A percentile compares a stretch with the other conserved stretches of the same genome.
Evolutionary conservation across 2,797 vertebrate species (phyloP).

Genomic region (Echeneis naucrates): DNA sequence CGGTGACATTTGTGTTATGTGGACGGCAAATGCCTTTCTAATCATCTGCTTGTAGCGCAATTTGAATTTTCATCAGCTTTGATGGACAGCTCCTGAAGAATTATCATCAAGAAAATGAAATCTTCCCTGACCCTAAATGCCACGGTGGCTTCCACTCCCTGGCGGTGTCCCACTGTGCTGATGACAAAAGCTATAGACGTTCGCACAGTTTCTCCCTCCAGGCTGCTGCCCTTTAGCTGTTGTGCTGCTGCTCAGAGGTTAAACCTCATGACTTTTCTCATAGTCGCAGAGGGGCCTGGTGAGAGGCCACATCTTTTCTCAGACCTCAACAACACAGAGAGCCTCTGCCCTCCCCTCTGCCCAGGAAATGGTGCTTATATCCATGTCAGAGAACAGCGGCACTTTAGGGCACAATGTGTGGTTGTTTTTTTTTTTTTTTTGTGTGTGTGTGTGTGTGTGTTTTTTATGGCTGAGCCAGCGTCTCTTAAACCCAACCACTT

Average conservation of each 20-base stretch:
- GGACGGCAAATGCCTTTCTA: conserved; percentile 79
- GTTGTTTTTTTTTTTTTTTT: conserved; percentile 46
- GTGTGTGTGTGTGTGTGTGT: too few relatives aligned
- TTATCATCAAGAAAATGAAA: conserved; percentile 77
- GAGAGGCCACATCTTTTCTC: conserved; percentile 64
- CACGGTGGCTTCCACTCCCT: conserved; percentile 51
- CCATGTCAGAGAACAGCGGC: conserved; percentile 74
- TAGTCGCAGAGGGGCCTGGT: conserved; percentile 49
- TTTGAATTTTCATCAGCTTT: conserved; percentile 82
- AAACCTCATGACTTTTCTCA: conserved; percentile 72
- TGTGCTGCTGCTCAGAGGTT: conserved; percentile 65
- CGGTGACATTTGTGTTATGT: conserved; percentile 79
- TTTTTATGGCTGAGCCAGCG: conserved; percentile 74
- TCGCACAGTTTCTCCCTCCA: conserved; percentile 43
- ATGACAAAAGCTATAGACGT: conserved; percentile 64
- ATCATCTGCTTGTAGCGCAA: conserved; percentile 73
- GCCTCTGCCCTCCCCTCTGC: conserved; percentile 42
- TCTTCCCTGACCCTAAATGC: conserved; percentile 69
- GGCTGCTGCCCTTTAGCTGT: conserved; percentile 65
- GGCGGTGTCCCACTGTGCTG: conserved; percentile 53
- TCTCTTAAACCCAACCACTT: conserved; percentile 75
- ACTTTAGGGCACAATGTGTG: conserved; percentile 70
- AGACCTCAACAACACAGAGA: conserved; percentile 51
- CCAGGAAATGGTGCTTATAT: conserved; percentile 75
- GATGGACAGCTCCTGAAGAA: conserved; percentile 73